These are phyloP conservation scores for Pangasianodon gigas DNA, from an alignment of 2,113 vertebrate genomes.

Conservation along the genomic window DNA sequence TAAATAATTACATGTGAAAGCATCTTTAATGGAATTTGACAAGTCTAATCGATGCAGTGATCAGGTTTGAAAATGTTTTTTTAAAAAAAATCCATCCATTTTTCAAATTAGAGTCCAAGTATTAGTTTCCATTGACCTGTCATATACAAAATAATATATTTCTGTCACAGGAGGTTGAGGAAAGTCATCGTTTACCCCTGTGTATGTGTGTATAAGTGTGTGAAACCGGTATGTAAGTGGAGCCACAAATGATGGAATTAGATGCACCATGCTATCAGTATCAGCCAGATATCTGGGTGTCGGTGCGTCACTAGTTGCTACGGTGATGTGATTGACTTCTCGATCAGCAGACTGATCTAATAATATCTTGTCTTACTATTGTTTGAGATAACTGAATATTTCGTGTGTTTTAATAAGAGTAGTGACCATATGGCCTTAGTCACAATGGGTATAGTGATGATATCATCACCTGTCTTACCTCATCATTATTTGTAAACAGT, in stretches of 20 bases:
- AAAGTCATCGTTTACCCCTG: neutral
- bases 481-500: slow-evolving; percentile 27
- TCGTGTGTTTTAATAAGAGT: neutral
- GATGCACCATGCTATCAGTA: neutral
- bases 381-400: neutral
- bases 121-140: neutral
- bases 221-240: neutral
- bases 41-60: neutral
- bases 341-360: neutral
- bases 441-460: neutral
- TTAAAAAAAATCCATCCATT: neutral
- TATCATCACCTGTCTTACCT: neutral
- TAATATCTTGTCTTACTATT: neutral
- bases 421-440: neutral
- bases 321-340: neutral
- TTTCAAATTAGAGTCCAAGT: neutral
- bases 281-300: slow-evolving; percentile 7
- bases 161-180: neutral
- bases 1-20: neutral
- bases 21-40: neutral
- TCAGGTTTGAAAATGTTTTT: neutral
- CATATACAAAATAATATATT: neutral
- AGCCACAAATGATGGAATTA: neutral
- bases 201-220: neutral
- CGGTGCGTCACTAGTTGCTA: neutral